Conservation (phyloP, 2,888 invertebrate genomes). For the Eupithecia subumbrata region DNA sequence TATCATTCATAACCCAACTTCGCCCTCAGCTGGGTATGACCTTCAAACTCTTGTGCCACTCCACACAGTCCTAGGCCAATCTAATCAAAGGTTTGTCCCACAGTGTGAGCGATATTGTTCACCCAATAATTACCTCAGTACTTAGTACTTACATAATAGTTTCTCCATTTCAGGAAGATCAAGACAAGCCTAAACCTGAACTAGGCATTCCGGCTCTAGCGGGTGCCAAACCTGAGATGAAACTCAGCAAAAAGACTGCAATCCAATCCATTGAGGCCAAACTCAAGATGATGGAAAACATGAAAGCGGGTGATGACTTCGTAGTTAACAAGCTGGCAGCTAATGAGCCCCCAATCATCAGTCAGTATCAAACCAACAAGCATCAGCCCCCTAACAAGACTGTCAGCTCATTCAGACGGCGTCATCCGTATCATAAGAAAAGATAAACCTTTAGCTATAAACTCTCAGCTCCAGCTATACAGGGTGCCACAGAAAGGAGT, state of each 20-base stretch:
- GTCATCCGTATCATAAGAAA: conserved; percentile 80
- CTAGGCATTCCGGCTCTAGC: conserved; percentile 91
- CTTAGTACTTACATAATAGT: background rate
- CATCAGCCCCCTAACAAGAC: conserved; percentile 70
- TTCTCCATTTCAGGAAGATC: conserved; percentile 85
- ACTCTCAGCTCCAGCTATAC: conserved; percentile 3
- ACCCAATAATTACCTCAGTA: background rate
- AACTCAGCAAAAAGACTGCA: conserved; percentile 90
- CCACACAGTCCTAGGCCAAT: background rate
- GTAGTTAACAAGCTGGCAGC: conserved; percentile 89
- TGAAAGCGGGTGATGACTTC: conserved; percentile 87
- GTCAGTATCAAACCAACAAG: conserved; percentile 86
- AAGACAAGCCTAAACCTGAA: conserved; percentile 89
- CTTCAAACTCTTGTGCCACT: background rate
- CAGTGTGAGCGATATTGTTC: too few species aligned
- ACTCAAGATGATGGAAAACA: conserved; percentile 90
- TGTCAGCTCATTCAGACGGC: conserved; percentile 65
- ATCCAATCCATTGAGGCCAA: conserved; percentile 96
- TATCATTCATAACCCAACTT: background rate
- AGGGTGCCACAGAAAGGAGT: too few species aligned
- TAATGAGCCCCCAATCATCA: conserved; percentile 86
- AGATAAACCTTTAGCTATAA: conserved; percentile 57
- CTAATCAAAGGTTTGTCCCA: background rate
- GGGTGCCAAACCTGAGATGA: conserved; percentile 85
- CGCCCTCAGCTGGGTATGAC: background rate